These are phyloP conservation scores for Apistogramma diplotaenia DNA, from an alignment of 2,113 vertebrate species.

Conservation along the genomic window DNA sequence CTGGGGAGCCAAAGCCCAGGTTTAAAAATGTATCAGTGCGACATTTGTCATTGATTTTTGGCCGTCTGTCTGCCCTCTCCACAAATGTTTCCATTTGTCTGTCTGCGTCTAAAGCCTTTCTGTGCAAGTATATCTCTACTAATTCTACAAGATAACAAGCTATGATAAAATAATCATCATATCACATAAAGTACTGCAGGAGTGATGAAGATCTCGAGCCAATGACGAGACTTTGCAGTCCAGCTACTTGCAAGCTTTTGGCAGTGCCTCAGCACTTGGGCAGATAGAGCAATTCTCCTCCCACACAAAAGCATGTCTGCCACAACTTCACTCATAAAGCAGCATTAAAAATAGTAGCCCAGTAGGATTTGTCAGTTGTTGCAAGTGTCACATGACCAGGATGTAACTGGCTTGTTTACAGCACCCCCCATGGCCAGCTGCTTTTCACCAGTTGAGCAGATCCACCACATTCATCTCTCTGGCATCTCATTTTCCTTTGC, in stretches of 20 bases:
- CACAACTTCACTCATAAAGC: constrained; percentile 2
- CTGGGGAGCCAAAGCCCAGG: not conserved
- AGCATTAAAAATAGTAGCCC: not conserved
- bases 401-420: constrained; percentile 18
- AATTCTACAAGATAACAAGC: not conserved
- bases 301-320: not conserved
- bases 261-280: not conserved
- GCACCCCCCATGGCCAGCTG: constrained; percentile 30
- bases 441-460: constrained; percentile 39
- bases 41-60: constrained; percentile 12
- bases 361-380: constrained; percentile 6
- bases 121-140: not conserved
- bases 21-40: constrained; percentile 8
- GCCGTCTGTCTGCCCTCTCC: not conserved
- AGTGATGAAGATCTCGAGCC: not conserved
- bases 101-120: not conserved
- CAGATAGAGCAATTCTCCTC: not conserved
- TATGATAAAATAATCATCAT: not conserved
- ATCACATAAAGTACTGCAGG: not conserved
- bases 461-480: constrained; percentile 6
- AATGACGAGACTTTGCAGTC: not conserved
- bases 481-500: constrained; percentile 29
- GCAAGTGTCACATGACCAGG: constrained; percentile 8
- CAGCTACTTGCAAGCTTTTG: not conserved
- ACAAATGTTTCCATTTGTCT: not conserved